Conservation (phyloP, 2,888 invertebrate species). For the Colletes collaris region DNA sequence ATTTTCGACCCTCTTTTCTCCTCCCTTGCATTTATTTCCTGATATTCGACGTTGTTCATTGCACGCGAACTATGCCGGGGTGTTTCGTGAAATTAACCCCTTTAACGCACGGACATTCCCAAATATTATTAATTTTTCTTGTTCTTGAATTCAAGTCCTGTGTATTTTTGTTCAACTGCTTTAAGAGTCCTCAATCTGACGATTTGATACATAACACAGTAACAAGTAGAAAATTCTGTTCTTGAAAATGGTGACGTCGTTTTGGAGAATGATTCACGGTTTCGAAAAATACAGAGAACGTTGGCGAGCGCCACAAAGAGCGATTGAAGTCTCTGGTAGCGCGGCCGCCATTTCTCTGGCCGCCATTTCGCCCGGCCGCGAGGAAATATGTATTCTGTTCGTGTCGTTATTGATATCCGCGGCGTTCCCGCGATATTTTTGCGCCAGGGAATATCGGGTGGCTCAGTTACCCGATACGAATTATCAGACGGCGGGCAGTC, state of each 20-base stretch:
- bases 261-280: neutral
- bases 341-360: conserved; percentile 25
- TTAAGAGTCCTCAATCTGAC: too few relatives aligned
- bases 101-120: too few relatives aligned
- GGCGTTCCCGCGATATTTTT: conserved; percentile 47
- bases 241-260: neutral
- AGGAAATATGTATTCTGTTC: conserved; percentile 35
- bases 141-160: too few relatives aligned
- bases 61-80: too few relatives aligned
- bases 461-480: conserved; percentile 59
- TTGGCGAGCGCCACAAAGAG: neutral
- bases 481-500: conserved; percentile 53
- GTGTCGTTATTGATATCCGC: conserved; percentile 51
- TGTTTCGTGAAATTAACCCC: too few relatives aligned
- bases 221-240: too few relatives aligned
- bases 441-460: conserved; percentile 51
- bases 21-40: too few relatives aligned
- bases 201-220: too few relatives aligned
- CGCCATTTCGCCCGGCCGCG: conserved; percentile 29
- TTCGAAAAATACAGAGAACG: neutral
- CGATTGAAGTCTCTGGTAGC: neutral
- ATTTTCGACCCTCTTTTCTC: neutral
- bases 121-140: too few relatives aligned
- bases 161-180: too few relatives aligned
- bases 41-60: too few relatives aligned